A percentile compares a stretch with the other conserved stretches of the same genome.
phyloP scores from a whole-genome alignment of 2,888 invertebrate genomes.

The Eurytoma californica region DNA sequence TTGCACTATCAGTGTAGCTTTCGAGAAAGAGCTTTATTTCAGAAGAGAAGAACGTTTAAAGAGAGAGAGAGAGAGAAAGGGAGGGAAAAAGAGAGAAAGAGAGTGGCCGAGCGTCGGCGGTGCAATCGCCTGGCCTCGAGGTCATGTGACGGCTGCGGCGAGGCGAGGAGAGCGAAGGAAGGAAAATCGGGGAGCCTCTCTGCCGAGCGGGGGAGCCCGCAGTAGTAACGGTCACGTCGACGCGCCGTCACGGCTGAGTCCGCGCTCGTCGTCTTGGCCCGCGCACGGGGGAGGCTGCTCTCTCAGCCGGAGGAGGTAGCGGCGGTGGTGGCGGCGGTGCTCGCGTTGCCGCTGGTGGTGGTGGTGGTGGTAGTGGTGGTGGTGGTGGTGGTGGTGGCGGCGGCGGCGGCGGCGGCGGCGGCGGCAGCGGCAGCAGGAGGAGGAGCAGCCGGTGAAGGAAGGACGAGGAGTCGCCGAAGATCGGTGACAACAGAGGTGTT shows the following conservation, averaged over 20 bases:
- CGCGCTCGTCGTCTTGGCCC: conserved; percentile 9
- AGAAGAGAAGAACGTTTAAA: no score
- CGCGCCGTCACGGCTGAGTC: not conserved
- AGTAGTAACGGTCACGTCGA: not conserved
- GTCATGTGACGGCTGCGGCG: not conserved
- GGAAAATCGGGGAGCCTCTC: not conserved
- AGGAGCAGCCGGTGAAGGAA: not conserved
- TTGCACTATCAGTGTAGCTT: not conserved
- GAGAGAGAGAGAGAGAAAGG: no score
- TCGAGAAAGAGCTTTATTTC: not conserved
- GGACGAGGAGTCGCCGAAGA: conserved; percentile 27
- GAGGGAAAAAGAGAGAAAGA: no score
- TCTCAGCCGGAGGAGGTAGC: not conserved
- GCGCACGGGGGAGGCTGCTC: conserved; percentile 25
- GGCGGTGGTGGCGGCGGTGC: not conserved
- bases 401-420: conserved; percentile 7
- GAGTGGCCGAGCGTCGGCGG: not conserved
- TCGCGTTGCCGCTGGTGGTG: conserved; percentile 1
- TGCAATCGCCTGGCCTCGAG: not conserved
- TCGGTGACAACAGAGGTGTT: conserved; percentile 42
- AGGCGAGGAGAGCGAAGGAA: not conserved
- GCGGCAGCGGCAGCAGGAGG: not conserved
- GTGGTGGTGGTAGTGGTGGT: no score
- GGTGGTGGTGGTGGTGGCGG: conserved; percentile 37
- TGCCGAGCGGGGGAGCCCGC: not conserved